Base-by-base conservation (phyloP, 1,140 invertebrate species). In the Trinorchestia longiramus region DNA sequence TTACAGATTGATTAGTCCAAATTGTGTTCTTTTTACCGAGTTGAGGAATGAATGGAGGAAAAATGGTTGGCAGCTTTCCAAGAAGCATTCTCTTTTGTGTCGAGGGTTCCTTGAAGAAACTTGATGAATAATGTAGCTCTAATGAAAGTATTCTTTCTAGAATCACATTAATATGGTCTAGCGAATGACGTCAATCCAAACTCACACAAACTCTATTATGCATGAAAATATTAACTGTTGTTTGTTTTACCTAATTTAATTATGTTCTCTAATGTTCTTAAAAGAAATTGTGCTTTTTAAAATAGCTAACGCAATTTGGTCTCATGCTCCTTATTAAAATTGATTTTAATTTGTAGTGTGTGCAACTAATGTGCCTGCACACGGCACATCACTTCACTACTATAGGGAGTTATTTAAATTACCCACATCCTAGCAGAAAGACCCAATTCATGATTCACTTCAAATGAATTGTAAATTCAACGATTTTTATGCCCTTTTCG, bases 61-160 rank as follows among this genome's bases (percentile, higher is more conserved):
- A 6, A 42, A 44, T 42, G 36, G 92, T 43, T 94, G 92, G 92
- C 92, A n/a, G 43, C 23, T 47, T 94, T 94, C 92, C 92, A 94
- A 43, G 92, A 94, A 94, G 44, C 92, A 45, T 94, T 94, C 40
- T 36, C 88, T 90, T 42, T 90, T 90, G 88, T 43, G 88, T 43
- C 36, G 43, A 41, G 88, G 41, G 4, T 43, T 43, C 88, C 15
- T 8, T 0, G 43, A 90, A 90, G 36, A 42, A 90, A 90, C 88
- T 90, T 90, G 43, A 90, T 43, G 28, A 77, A 77, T 77, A 77
- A 19, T 77, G 62, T 77, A 36, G 62, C 62, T 77, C 62, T 77
- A 77, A 77, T 77, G 62, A 77, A 77, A 77, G 11, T 77, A 77
- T 36, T 77, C 62, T 36, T 28, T 77, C 62, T 77, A 28, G 36